These are phyloP conservation scores for Calycopis cecrops DNA, from an alignment of 1,140 invertebrate genomes.

Conservation along the genomic window DNA sequence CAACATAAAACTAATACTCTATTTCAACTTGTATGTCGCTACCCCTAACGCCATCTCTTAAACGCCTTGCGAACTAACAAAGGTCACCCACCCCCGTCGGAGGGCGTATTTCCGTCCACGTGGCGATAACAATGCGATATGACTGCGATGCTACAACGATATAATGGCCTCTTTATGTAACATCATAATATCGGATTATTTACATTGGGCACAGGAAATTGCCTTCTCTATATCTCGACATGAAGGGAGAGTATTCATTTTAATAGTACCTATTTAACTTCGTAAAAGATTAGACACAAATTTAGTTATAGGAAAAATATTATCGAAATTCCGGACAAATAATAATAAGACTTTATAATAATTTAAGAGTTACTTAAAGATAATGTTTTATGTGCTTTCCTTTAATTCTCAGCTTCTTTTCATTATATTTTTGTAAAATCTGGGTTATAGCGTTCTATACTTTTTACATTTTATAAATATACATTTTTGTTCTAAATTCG, in stretches of 20 bases:
- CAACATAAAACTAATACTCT: background rate
- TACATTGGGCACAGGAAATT: slow-evolving; percentile 58
- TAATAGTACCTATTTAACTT: no score
- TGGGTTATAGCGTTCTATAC: no score
- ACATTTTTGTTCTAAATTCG: no score
- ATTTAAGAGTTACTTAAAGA: no score
- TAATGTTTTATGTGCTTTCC: no score
- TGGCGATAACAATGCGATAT: slow-evolving; percentile 51
- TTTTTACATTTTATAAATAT: no score
- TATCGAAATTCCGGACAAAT: no score
- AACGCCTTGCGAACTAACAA: background rate
- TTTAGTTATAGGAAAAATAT: no score
- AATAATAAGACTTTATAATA: no score
- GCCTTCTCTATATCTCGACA: slow-evolving; percentile 33
- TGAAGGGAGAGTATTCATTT: no score
- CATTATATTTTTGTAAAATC: no score
- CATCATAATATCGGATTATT: slow-evolving; percentile 62
- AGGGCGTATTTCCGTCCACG: slow-evolving; percentile 62
- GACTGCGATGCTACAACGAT: slow-evolving; percentile 39
- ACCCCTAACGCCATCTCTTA: slow-evolving; percentile 46
- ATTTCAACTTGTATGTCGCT: background rate
- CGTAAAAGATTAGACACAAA: background rate
- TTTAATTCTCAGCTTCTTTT: no score
- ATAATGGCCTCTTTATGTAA: slow-evolving; percentile 49
- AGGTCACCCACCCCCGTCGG: slow-evolving; percentile 16